A percentile compares a stretch with the other conserved stretches of the same genome.
Conservation (phyloP, 2,113 vertebrate genomes). For the Scomber colias region DNA sequence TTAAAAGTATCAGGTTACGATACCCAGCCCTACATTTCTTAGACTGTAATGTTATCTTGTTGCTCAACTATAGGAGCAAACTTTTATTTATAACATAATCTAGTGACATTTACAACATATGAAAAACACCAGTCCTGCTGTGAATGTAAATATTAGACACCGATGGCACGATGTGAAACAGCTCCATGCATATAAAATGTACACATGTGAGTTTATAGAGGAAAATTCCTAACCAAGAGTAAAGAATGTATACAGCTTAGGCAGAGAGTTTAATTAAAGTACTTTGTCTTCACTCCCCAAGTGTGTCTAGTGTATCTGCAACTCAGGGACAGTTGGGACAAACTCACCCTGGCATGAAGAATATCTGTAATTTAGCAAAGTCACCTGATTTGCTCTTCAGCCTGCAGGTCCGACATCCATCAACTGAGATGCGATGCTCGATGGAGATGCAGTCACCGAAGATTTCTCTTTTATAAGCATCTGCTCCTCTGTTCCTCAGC, state of each 20-base stretch:
- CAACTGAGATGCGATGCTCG: conserved; percentile 87
- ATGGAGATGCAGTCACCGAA: conserved; percentile 89
- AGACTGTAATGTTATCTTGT: background rate
- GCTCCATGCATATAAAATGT: conserved; percentile 14
- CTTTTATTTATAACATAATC: conserved; percentile 18
- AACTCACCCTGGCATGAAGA: conserved; percentile 7
- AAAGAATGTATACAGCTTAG: conserved; percentile 23
- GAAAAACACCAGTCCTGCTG: background rate
- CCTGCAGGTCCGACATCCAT: conserved; percentile 88
- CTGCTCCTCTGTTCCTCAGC: conserved; percentile 89
- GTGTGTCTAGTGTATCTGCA: conserved; percentile 10
- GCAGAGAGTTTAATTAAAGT: background rate
- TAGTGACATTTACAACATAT: conserved; percentile 41
- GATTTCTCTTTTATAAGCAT: conserved; percentile 87
- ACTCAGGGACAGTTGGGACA: conserved; percentile 5
- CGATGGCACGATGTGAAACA: conserved; percentile 8
- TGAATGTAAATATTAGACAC: conserved; percentile 25
- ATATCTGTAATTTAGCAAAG: background rate
- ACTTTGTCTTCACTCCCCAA: background rate
- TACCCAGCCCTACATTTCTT: background rate
- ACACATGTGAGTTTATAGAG: conserved; percentile 22
- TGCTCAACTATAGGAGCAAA: background rate
- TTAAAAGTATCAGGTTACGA: too few relatives aligned
- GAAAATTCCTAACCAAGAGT: conserved; percentile 4
- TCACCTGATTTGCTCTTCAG: conserved; percentile 89